Base-by-base conservation (phyloP, 1,140 invertebrate genomes). In the Meteorus sp. region DNA sequence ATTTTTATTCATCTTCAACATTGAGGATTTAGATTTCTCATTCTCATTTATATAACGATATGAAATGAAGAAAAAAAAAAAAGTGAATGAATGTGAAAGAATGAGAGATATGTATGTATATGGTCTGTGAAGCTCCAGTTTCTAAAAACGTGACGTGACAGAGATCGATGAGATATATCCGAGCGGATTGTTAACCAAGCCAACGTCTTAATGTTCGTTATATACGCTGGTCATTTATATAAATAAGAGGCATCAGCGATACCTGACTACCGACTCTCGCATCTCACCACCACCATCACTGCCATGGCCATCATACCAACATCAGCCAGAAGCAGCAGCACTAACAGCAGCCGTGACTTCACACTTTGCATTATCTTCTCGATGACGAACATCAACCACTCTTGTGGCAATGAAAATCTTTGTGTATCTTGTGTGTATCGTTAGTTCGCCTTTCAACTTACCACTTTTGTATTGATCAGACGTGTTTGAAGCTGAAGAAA, bases 171-270 rank as follows among this genome's bases (percentile, higher is more conserved):
- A 55, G 60, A 7, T 35, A 47, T 53, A 35, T 15, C n/a, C 39
- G 41, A 17, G 39, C 50, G 44, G 58, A 59, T 59, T 63, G 57
- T 55, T 63, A 59, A 52, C 52, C 52, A 31, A 56, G 47, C 47
- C 25, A 58, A 60, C 54, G 58, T 60, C 58, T 63, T 60, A 55
- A 63, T 58, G 62, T 60, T 58, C 31, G 19, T 53, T 70, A 74
- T 78, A 78, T 79, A 44, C 77, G 78, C 77, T 78, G 69, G 77
- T 80, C 78, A 80, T 79, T 80, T 80, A 78, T 80, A 79, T 80
- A 79, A 80, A 80, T 80, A 80, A 80, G 78, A 76, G 67, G 70
- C 69, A 70, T 70, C 77, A 78, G 69, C 74, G 78, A 80, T 80
- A 80, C 76, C 75, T 73, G 75, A 76, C 77, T 79, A 76, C 76